A percentile compares a stretch with the other conserved stretches of the same genome.
Evolutionary conservation across 1,140 invertebrate species (phyloP).

Genomic region (Lepidurus arcticus): DNA sequence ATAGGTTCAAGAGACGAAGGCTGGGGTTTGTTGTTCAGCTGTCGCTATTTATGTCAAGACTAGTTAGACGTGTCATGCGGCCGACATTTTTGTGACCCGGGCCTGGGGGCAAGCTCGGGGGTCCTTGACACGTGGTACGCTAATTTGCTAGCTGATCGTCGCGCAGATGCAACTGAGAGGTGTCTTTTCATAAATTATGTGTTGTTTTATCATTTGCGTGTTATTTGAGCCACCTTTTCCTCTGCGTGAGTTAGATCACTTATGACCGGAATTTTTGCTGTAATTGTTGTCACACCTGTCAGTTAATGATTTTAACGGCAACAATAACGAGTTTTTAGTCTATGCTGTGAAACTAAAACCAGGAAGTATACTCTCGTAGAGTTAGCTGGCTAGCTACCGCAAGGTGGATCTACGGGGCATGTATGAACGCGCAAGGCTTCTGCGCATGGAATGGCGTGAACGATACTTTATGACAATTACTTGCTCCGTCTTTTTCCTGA

Average conservation of each 20-base stretch:
- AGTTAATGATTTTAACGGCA: not conserved
- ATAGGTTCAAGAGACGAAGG: conserved; percentile 1
- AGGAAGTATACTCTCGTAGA: not conserved
- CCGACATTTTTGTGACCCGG: not conserved
- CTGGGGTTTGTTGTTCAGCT: conserved; percentile 8
- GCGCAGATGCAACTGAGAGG: not conserved
- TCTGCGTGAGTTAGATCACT: not conserved
- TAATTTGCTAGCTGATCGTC: not conserved
- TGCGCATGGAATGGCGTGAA: too few relatives aligned
- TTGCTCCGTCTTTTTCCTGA: too few relatives aligned
- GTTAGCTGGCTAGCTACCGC: too few relatives aligned
- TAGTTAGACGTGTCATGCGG: conserved; percentile 9
- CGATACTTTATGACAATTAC: too few relatives aligned
- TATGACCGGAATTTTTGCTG: not conserved
- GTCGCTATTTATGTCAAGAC: conserved; percentile 9
- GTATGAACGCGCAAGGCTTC: too few relatives aligned
- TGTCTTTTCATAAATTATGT: not conserved
- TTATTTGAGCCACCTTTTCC: not conserved
- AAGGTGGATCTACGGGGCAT: too few relatives aligned
- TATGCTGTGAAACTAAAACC: not conserved
- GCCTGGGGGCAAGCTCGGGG: not conserved
- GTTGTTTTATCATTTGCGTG: not conserved
- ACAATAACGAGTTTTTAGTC: not conserved
- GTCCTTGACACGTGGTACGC: not conserved
- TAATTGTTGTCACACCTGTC: conserved; percentile 16